Evolutionary conservation across 35 echinoderm and acorn worm species (phyloP), one percentile per base, ranked within the genome.

Genomic region (Heliocidaris erythrogramma): DNA sequence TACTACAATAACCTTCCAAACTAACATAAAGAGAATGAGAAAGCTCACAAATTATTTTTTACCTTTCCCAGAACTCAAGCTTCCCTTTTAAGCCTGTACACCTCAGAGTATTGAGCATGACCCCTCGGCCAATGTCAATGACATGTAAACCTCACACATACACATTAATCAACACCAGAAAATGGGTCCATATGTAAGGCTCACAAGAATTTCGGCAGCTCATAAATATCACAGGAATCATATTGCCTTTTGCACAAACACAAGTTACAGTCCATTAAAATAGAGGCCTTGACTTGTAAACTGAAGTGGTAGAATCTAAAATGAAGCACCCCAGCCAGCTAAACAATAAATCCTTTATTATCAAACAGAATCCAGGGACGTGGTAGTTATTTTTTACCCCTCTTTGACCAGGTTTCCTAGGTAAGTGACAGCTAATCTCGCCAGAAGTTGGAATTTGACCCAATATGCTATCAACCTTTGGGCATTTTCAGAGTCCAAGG

Each of bases 241-340:
- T 78, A 78, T 78, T 78, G 65, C 65, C 65, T 78, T 78, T 78
- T 78, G 65, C 65, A 78, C 65, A 78, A 78, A 78, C 65, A 78
- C 65, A n/a, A 78, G 65, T 78, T 24, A 78, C 27, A 78, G 21
- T 24, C 65, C 65, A 78, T 78, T 78, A 78, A 78, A 78, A 78
- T n/a, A 27, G 17, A 78, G 65, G 27, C 65, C 65, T 78, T 78
- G 65, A 78, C 65, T 78, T 78, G 65, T 4, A 78, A 78, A 78
- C 8, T n/a, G 65, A 6, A 78, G 65, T 78, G 65, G 65, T 78
- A n/a, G 7, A 78, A 27, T 78, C 65, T 78, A n/a, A 78, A 78
- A 78, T 78, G 27, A 78, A 78, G 21, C 65, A 78, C 65, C 65
- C 65, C 65, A n/a, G 65, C 65, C 65, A n/a, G 65, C 65, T 21